A percentile compares a stretch with the other conserved stretches of the same genome.
phyloP scores from a whole-genome alignment of 2,888 invertebrate genomes.

The Tetragonisca angustula region DNA sequence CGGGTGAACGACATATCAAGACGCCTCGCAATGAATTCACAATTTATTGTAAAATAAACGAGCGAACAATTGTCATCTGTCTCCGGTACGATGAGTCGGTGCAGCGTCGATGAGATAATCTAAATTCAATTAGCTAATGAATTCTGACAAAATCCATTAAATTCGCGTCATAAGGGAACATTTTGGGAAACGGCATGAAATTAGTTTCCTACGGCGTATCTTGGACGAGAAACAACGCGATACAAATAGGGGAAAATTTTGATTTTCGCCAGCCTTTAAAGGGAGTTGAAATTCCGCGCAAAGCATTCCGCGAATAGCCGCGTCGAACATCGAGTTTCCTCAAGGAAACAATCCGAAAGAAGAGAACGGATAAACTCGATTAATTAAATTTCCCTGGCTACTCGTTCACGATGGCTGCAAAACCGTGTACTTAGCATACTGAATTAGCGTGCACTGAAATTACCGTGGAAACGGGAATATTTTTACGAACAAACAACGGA shows the following conservation, averaged over 20 bases:
- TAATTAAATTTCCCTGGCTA: constrained; percentile 16
- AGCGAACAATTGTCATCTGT: too few species aligned
- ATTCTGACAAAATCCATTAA: not conserved
- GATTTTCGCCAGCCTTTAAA: not conserved
- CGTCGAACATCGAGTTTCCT: constrained; percentile 3
- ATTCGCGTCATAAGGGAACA: too few species aligned
- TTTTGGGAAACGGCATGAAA: not conserved
- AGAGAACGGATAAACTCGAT: constrained; percentile 2
- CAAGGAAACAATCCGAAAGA: not conserved
- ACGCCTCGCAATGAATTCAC: too few species aligned
- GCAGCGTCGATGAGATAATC: not conserved
- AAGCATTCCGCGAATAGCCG: constrained; percentile 18
- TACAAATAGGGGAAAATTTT: constrained; percentile 8
- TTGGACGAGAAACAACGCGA: not conserved
- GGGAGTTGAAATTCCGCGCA: constrained; percentile 3
- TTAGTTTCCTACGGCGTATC: not conserved
- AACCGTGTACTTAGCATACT: too few species aligned
- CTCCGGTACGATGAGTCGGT: rapidly evolving
- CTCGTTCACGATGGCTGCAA: too few species aligned
- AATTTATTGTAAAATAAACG: too few species aligned
- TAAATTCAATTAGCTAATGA: not conserved
- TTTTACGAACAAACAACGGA: too few species aligned
- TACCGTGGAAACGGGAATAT: too few species aligned
- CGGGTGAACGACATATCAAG: too few species aligned
- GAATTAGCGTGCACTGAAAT: too few species aligned